Evolutionary conservation across 2,888 invertebrate species (phyloP).

Genomic region (Parapristionchus giblindavisi): DNA sequence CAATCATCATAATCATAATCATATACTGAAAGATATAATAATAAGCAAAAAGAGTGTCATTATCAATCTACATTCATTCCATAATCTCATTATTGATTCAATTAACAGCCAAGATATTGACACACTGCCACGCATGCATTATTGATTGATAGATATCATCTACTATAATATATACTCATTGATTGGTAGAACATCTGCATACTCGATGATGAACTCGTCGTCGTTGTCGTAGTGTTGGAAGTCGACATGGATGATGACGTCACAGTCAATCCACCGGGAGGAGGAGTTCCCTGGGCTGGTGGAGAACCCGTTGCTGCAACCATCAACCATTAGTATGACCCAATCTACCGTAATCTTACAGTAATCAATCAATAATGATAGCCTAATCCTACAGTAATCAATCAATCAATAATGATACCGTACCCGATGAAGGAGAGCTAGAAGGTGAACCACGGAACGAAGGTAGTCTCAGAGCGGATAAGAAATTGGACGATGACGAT

Average conservation of each 20-base stretch:
- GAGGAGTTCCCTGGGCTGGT: background rate
- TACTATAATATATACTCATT: no score
- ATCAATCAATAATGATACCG: background rate
- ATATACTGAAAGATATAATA: no score
- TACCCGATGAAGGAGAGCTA: conserved; percentile 20
- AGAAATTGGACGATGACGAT: conserved; percentile 42
- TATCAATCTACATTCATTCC: no score
- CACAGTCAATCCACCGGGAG: conserved; percentile 25
- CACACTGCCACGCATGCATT: no score
- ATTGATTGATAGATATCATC: no score
- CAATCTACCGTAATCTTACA: background rate
- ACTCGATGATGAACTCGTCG: background rate
- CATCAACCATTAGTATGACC: background rate
- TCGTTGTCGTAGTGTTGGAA: no score
- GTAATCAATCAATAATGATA: background rate
- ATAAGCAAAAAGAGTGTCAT: no score
- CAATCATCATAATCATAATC: background rate
- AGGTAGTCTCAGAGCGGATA: conserved; percentile 48
- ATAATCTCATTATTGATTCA: no score
- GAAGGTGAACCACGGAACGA: conserved; percentile 38
- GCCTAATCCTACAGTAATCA: no score
- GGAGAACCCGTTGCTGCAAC: conserved; percentile 49
- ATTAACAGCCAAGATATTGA: no score
- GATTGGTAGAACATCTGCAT: background rate
- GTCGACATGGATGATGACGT: conserved; percentile 1